Conservation (phyloP, 1,140 invertebrate species). For the Trichonephila clavata region DNA sequence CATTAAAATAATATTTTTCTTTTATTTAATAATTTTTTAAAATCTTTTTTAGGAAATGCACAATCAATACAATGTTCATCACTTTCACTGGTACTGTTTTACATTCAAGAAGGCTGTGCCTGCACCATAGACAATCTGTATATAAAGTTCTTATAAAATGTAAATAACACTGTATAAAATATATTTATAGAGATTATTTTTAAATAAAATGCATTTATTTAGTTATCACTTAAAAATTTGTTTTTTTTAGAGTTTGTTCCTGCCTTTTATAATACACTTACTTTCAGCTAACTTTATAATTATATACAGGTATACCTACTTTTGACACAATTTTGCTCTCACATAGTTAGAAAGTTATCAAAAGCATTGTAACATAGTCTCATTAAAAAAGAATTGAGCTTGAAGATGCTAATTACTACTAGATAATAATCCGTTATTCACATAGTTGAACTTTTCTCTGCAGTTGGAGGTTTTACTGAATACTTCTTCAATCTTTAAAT, state of each 20-base stretch:
- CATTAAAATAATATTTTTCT: background rate
- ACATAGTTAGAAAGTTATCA: no score
- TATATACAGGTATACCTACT: no score
- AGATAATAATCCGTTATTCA: no score
- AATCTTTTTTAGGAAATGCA: background rate
- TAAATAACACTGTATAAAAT: background rate
- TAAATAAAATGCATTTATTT: background rate
- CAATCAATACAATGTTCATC: background rate
- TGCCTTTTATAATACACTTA: no score
- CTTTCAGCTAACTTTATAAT: no score
- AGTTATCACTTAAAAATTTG: background rate
- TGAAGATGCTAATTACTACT: no score
- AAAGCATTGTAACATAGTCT: no score
- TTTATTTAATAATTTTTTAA: background rate
- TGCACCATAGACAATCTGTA: conserved; percentile 1
- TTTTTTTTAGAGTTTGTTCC: background rate
- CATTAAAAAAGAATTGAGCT: no score
- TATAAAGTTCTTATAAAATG: background rate
- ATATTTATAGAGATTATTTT: background rate
- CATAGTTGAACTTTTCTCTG: no score
- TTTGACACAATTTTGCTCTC: no score
- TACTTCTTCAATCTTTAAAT: no score
- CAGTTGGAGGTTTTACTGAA: no score
- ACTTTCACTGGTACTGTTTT: background rate
- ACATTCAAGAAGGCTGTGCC: background rate